Percentiles rank a stretch among this genome's conserved stretches.
phyloP scores from a whole-genome alignment of 53 echinoderm and acorn worm species.

The Astropecten irregularis region DNA sequence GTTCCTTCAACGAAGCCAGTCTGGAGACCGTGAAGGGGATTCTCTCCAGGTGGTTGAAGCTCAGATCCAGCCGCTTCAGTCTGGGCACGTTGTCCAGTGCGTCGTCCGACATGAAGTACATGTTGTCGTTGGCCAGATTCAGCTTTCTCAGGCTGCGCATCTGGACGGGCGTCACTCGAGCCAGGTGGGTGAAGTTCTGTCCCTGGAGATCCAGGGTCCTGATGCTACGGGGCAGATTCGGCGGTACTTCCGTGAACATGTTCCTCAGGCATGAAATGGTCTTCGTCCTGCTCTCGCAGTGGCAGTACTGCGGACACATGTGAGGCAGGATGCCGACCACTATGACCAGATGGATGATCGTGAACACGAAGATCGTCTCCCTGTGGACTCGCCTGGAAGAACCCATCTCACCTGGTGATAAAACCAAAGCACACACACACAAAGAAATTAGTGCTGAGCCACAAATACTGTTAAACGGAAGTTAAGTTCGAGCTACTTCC shows the following conservation, averaged over 20 bases:
- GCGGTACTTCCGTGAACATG: slow-evolving; percentile 19
- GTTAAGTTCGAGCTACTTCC: too few species aligned
- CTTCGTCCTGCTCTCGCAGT: slow-evolving; percentile 24
- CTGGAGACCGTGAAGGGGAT: slow-evolving; percentile 35
- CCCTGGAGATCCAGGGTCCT: slow-evolving; percentile 28
- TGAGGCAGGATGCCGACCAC: not conserved
- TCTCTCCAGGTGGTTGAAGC: slow-evolving; percentile 25
- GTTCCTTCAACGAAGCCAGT: slow-evolving; percentile 47
- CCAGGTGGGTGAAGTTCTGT: slow-evolving; percentile 30
- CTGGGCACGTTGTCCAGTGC: slow-evolving; percentile 35
- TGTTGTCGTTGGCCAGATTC: slow-evolving; percentile 23
- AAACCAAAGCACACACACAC: not conserved
- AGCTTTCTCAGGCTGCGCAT: slow-evolving; percentile 56
- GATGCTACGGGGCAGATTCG: slow-evolving; percentile 28
- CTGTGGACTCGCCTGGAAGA: not conserved
- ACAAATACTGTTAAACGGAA: too few species aligned
- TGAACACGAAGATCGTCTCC: not conserved
- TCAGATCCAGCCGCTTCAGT: slow-evolving; percentile 59
- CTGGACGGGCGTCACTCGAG: not conserved
- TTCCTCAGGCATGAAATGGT: slow-evolving; percentile 24
- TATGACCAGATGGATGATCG: not conserved
- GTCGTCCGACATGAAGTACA: slow-evolving; percentile 20
- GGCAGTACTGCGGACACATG: slow-evolving; percentile 33
- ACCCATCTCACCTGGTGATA: not conserved
- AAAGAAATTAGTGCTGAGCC: not conserved